Evolutionary conservation across 2,888 invertebrate species (phyloP).

Genomic region (Rugalucina vietnamica): DNA sequence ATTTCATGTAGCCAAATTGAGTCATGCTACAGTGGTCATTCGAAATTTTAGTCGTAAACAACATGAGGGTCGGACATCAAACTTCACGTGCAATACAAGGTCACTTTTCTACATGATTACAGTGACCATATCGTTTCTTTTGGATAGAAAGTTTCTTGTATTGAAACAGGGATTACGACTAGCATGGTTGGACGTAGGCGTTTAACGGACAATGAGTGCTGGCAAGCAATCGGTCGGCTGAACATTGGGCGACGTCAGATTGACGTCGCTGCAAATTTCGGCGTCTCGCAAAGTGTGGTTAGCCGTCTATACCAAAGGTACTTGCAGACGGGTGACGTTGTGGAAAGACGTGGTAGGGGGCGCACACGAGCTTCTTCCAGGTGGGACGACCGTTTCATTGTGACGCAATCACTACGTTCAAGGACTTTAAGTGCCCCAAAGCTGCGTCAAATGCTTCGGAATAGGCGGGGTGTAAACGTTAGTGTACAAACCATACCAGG

Average conservation of each 20-base stretch:
- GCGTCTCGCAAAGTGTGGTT: slow-evolving; percentile 11
- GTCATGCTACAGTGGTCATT: not conserved
- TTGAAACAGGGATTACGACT: not conserved
- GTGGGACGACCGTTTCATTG: not conserved
- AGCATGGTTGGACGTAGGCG: slow-evolving; percentile 6
- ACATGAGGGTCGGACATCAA: not conserved
- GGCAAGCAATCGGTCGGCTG: not conserved
- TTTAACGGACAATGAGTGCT: slow-evolving; percentile 11
- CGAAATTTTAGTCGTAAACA: not conserved
- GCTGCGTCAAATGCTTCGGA: too few relatives aligned
- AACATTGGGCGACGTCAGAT: slow-evolving; percentile 1
- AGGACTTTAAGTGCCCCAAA: slow-evolving; percentile 11
- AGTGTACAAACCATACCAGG: too few relatives aligned
- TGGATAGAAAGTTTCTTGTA: not conserved
- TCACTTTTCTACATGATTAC: not conserved
- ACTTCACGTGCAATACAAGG: not conserved
- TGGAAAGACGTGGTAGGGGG: not conserved
- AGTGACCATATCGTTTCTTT: not conserved
- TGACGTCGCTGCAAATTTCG: slow-evolving; percentile 3
- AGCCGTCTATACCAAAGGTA: slow-evolving; percentile 9
- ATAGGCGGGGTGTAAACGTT: too few relatives aligned
- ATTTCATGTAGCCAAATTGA: not conserved
- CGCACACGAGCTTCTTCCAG: not conserved
- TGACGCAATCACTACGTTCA: not conserved
- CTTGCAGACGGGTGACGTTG: not conserved